phyloP scores from a whole-genome alignment of 2,113 vertebrate species.

The Python bivittatus region DNA sequence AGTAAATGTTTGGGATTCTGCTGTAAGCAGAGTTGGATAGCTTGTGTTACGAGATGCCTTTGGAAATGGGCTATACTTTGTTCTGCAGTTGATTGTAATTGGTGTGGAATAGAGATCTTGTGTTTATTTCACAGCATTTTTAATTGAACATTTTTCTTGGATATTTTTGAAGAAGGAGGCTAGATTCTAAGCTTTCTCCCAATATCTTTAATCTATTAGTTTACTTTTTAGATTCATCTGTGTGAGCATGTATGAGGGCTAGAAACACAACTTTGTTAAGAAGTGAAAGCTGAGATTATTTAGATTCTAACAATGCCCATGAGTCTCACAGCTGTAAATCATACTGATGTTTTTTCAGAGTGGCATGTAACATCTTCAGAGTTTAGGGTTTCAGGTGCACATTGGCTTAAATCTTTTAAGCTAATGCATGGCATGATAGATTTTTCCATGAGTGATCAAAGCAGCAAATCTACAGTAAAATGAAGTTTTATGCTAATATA shows the following conservation, averaged over 20 bases:
- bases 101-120: background rate
- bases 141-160: background rate
- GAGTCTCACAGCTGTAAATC: background rate
- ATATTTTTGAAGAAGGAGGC: background rate
- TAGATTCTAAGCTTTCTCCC: background rate
- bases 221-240: background rate
- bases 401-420: slow-evolving; percentile 13
- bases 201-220: background rate
- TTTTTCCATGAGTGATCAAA: slow-evolving; percentile 30
- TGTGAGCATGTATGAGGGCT: background rate
- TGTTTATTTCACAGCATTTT: background rate
- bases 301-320: background rate
- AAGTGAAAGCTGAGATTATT: background rate
- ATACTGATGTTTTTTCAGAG: slow-evolving; percentile 6
- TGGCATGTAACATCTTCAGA: slow-evolving; percentile 6
- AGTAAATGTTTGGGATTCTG: slow-evolving; percentile 13
- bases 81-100: background rate
- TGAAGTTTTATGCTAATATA: slow-evolving; percentile 12
- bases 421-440: slow-evolving; percentile 10
- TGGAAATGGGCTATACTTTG: background rate
- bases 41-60: background rate
- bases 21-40: slow-evolving; percentile 27
- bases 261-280: background rate
- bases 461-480: slow-evolving; percentile 20
- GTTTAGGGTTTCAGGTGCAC: slow-evolving; percentile 5